Conservation (phyloP, 2,888 invertebrate species). For the Theretra japonica region DNA sequence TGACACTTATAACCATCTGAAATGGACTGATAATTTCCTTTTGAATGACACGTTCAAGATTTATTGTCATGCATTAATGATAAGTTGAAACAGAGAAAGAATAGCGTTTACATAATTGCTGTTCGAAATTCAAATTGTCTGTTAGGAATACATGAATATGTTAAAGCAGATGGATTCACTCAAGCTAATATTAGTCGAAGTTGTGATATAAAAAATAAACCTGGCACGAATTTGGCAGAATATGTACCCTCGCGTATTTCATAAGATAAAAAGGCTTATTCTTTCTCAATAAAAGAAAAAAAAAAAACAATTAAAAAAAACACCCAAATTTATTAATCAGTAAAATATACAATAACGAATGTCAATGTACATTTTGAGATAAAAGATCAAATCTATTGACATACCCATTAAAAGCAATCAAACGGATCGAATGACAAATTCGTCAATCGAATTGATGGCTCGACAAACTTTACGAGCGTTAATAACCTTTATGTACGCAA, state of each 20-base stretch:
- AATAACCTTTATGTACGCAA: neutral
- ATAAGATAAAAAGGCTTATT: neutral
- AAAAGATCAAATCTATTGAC: slow-evolving; percentile 29
- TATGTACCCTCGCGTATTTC: too few relatives aligned
- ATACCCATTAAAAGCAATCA: slow-evolving; percentile 36
- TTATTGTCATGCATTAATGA: neutral
- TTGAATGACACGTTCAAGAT: slow-evolving; percentile 27
- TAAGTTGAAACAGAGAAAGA: neutral
- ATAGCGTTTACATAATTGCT: neutral
- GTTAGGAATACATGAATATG: too few relatives aligned
- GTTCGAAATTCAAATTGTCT: too few relatives aligned
- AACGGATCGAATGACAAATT: slow-evolving; percentile 14
- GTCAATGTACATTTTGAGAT: slow-evolving; percentile 9
- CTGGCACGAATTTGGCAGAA: too few relatives aligned
- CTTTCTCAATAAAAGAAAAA: neutral
- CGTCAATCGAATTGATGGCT: slow-evolving; percentile 1
- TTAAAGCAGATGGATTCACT: too few relatives aligned
- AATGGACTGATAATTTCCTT: slow-evolving; percentile 38
- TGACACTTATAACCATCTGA: slow-evolving; percentile 77
- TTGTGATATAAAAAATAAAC: too few relatives aligned
- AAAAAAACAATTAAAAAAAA: neutral
- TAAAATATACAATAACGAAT: neutral
- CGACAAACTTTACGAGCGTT: slow-evolving; percentile 1
- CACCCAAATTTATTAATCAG: neutral
- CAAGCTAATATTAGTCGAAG: too few relatives aligned